Conservation (phyloP, 2,888 invertebrate species). For the Drosophila melanosoma region DNA sequence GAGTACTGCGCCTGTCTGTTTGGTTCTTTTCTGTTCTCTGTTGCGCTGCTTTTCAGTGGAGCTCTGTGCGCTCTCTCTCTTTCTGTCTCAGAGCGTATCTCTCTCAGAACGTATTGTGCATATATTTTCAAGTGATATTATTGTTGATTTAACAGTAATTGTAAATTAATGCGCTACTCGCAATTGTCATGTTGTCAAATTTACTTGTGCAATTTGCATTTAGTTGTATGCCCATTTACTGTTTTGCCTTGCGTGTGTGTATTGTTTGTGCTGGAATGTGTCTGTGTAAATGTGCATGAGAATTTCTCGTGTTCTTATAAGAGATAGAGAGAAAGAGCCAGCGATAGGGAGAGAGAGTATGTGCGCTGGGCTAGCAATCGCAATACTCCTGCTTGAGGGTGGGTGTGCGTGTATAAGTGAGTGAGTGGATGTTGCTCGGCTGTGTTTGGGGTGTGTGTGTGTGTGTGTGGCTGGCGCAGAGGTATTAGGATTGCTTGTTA, state of each 20-base stretch:
- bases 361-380: slow-evolving; percentile 57
- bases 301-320: slow-evolving; percentile 60
- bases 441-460: slow-evolving; percentile 23
- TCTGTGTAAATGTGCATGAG: slow-evolving; percentile 42
- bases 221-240: slow-evolving; percentile 20
- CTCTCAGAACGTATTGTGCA: slow-evolving; percentile 20
- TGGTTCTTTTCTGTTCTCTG: slow-evolving; percentile 54
- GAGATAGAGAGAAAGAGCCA: slow-evolving; percentile 18
- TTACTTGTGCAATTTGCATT: slow-evolving; percentile 57
- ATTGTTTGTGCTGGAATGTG: slow-evolving; percentile 58
- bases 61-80: slow-evolving; percentile 36
- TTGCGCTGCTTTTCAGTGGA: slow-evolving; percentile 42
- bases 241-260: slow-evolving; percentile 39
- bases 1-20: slow-evolving; percentile 63
- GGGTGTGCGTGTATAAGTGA: slow-evolving; percentile 11
- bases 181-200: slow-evolving; percentile 58
- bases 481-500: slow-evolving; percentile 76
- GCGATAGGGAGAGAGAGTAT: slow-evolving; percentile 18
- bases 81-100: slow-evolving; percentile 36
- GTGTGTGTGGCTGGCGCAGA: slow-evolving; percentile 36
- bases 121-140: slow-evolving; percentile 57
- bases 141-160: slow-evolving; percentile 59
- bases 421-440: slow-evolving; percentile 17
- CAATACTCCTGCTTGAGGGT: slow-evolving; percentile 39
- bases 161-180: slow-evolving; percentile 55